Evolutionary conservation across 2,113 vertebrate species (phyloP).

Genomic region (Fulica atra): DNA sequence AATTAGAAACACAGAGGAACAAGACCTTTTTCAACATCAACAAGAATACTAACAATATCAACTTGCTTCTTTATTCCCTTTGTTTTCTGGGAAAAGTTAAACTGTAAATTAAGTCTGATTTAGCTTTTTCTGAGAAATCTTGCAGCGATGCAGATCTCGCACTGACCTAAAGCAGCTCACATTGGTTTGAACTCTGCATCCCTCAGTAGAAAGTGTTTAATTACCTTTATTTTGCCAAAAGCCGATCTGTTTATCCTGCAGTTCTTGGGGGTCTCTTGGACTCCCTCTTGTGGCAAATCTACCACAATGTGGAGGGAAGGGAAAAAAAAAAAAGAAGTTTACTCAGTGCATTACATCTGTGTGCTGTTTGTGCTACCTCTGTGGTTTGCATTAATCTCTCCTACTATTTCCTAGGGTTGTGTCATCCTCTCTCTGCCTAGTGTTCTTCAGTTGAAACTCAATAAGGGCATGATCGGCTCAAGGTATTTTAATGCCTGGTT

Average conservation of each 20-base stretch:
- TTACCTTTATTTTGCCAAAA: conserved; percentile 49
- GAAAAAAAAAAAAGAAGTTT: neutral
- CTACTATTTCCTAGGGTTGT: neutral
- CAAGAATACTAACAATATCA: neutral
- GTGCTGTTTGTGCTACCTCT: neutral
- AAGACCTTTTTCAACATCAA: neutral
- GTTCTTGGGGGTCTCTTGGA: conserved; percentile 21
- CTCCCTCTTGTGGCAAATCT: conserved; percentile 66
- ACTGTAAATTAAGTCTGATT: neutral
- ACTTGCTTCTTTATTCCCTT: conserved; percentile 1
- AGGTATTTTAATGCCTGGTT: conserved; percentile 10
- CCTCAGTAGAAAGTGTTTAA: neutral
- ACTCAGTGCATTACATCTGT: neutral
- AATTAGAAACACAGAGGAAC: neutral
- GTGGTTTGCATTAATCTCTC: neutral
- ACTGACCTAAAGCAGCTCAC: neutral
- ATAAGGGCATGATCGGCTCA: neutral
- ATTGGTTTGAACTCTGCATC: neutral
- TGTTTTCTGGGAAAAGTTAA: neutral
- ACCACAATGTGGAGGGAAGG: neutral
- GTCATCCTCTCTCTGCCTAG: neutral
- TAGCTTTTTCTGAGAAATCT: neutral
- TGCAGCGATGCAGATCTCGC: rapidly evolving
- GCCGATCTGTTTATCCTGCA: neutral
- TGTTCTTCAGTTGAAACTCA: neutral